These are phyloP conservation scores for Drosophila malerkotliana DNA, from an alignment of 1,140 invertebrate genomes.

Conservation along the genomic window DNA sequence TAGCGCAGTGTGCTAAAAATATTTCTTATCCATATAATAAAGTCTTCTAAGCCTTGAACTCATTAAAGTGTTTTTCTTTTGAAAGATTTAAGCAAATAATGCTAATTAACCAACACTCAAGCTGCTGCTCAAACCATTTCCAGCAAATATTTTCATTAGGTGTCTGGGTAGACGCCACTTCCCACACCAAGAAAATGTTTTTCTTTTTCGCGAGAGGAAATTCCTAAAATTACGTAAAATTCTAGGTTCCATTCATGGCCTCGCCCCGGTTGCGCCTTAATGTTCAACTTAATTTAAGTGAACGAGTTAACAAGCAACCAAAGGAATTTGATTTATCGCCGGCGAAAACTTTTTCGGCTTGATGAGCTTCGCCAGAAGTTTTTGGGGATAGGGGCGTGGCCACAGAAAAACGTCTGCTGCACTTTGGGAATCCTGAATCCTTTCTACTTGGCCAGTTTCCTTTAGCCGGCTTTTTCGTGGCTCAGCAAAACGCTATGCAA, in stretches of 20 bases:
- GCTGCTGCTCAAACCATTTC: constrained; percentile 10
- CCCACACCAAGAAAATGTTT: constrained; percentile 3
- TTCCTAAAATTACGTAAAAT: constrained; percentile 64
- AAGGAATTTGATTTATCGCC: constrained; percentile 71
- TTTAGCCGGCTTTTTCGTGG: constrained; percentile 21
- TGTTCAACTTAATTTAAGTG: constrained; percentile 75
- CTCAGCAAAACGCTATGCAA: constrained; percentile 53
- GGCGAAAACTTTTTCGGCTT: constrained; percentile 57
- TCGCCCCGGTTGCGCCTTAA: constrained; percentile 28
- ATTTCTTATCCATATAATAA: background rate
- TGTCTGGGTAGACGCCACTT: constrained; percentile 42
- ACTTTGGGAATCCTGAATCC: constrained; percentile 21
- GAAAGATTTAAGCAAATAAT: background rate
- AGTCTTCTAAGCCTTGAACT: background rate
- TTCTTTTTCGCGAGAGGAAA: background rate
- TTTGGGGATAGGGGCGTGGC: constrained; percentile 21
- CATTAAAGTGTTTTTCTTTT: too few relatives aligned
- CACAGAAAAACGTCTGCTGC: constrained; percentile 51
- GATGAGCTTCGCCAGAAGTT: constrained; percentile 55
- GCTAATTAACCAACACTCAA: constrained; percentile 44
- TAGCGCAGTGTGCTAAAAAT: background rate
- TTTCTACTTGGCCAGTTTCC: constrained; percentile 22
- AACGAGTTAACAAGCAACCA: constrained; percentile 71
- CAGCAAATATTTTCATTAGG: constrained; percentile 62
- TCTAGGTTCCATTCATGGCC: constrained; percentile 17